phyloP scores from a whole-genome alignment of 2,888 invertebrate species.

The Leptinotarsa peninsularis region DNA sequence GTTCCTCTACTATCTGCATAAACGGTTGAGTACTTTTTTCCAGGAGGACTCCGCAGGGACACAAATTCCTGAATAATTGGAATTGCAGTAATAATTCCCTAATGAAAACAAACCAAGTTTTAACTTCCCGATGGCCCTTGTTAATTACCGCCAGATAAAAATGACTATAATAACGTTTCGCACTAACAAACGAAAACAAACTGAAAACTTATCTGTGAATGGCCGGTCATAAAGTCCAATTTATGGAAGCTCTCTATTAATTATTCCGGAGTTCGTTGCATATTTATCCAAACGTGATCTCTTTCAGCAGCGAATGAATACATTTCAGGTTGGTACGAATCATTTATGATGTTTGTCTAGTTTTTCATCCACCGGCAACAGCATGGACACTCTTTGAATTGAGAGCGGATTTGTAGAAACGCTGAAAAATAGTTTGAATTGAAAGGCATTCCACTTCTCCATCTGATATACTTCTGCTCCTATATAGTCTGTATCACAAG shows the following conservation, averaged over 20 bases:
- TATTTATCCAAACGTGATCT: neutral
- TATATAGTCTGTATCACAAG: too few species aligned
- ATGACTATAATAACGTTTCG: neutral
- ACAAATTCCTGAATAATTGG: neutral
- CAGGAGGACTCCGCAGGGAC: neutral
- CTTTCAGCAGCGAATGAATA: neutral
- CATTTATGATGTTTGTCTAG: neutral
- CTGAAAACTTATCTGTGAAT: slow-evolving; percentile 14
- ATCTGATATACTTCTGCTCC: too few species aligned
- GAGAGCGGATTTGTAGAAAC: too few species aligned
- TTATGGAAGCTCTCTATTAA: slow-evolving; percentile 13
- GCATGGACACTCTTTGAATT: too few species aligned
- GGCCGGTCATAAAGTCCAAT: slow-evolving; percentile 4
- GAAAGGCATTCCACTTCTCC: too few species aligned
- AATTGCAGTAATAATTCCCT: slow-evolving; percentile 1
- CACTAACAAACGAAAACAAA: slow-evolving; percentile 14
- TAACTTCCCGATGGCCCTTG: slow-evolving; percentile 1
- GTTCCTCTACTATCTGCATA: too few species aligned
- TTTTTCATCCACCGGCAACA: neutral
- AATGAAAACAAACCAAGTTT: slow-evolving; percentile 6
- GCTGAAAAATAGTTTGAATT: too few species aligned
- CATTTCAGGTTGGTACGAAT: neutral
- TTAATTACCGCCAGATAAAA: slow-evolving; percentile 8
- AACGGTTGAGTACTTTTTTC: too few species aligned
- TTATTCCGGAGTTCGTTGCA: neutral